Percentiles rank a stretch among this genome's conserved stretches.
Conservation (phyloP, 2,888 invertebrate species). For the Parapristionchus giblindavisi region DNA sequence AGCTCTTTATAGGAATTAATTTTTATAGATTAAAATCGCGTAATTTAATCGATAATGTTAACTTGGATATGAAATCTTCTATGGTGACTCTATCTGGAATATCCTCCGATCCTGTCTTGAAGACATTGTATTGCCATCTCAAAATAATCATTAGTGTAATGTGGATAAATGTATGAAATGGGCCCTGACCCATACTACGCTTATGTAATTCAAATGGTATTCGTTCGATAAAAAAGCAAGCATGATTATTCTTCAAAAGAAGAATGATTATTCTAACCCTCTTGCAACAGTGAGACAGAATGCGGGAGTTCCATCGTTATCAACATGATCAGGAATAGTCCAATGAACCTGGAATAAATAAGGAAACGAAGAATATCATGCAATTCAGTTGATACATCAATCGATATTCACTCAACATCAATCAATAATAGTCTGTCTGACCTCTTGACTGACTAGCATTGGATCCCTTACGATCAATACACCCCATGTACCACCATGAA, state of each 20-base stretch:
- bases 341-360: slow-evolving; percentile 59
- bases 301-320: slow-evolving; percentile 63
- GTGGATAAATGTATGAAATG: not conserved
- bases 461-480: slow-evolving; percentile 65
- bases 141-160: not conserved
- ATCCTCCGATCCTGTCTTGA: slow-evolving; percentile 66
- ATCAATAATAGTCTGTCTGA: not conserved
- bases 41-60: not conserved
- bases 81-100: slow-evolving; percentile 65
- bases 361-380: not conserved
- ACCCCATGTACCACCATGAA: slow-evolving; percentile 69
- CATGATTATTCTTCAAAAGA: too few species aligned
- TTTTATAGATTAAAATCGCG: not conserved
- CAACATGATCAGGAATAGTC: slow-evolving; percentile 67
- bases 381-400: not conserved
- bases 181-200: not conserved
- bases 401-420: not conserved
- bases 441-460: slow-evolving; percentile 59
- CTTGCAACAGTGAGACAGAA: slow-evolving; percentile 65
- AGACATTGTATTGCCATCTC: slow-evolving; percentile 68
- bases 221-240: not conserved
- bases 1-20: not conserved
- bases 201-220: not conserved
- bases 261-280: slow-evolving; percentile 26
- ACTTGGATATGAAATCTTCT: slow-evolving; percentile 57